Evolutionary conservation across 2,888 invertebrate species (phyloP).

Genomic region (Drosophila borborema): DNA sequence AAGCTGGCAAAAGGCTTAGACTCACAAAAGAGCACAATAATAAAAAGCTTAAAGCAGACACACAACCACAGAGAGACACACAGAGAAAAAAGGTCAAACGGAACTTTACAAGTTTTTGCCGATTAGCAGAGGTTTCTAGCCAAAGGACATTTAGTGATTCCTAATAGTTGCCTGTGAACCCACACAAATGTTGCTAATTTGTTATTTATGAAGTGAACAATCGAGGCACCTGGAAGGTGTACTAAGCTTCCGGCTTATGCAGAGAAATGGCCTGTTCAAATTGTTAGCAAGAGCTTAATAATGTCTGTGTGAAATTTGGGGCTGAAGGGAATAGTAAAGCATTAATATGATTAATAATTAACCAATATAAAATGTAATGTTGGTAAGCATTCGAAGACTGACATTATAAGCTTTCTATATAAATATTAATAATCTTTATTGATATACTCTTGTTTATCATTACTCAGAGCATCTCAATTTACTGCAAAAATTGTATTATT

Average conservation of each 20-base stretch:
- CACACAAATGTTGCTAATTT: conserved; percentile 65
- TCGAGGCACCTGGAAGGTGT: conserved; percentile 34
- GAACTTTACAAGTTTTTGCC: conserved; percentile 25
- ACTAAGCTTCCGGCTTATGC: conserved; percentile 37
- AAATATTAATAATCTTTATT: no score
- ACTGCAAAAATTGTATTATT: no score
- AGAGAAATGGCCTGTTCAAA: neutral
- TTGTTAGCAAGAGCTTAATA: neutral
- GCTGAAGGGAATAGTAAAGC: neutral
- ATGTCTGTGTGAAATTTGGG: neutral
- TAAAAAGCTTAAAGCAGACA: conserved; percentile 22
- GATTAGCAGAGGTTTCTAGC: conserved; percentile 36
- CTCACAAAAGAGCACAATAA: conserved; percentile 15
- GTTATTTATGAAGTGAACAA: conserved; percentile 62
- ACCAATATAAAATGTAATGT: no score
- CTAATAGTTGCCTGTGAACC: conserved; percentile 52
- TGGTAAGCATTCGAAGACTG: no score
- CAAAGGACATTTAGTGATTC: conserved; percentile 7
- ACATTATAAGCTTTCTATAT: no score
- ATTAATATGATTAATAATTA: neutral
- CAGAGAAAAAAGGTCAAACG: conserved; percentile 8
- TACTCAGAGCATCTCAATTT: no score
- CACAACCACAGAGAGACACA: neutral
- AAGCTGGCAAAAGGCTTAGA: conserved; percentile 20
- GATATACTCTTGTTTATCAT: no score